These are phyloP conservation scores for Pentamera pediparva DNA, from an alignment of 53 echinoderm and acorn worm genomes.

Conservation along the genomic window DNA sequence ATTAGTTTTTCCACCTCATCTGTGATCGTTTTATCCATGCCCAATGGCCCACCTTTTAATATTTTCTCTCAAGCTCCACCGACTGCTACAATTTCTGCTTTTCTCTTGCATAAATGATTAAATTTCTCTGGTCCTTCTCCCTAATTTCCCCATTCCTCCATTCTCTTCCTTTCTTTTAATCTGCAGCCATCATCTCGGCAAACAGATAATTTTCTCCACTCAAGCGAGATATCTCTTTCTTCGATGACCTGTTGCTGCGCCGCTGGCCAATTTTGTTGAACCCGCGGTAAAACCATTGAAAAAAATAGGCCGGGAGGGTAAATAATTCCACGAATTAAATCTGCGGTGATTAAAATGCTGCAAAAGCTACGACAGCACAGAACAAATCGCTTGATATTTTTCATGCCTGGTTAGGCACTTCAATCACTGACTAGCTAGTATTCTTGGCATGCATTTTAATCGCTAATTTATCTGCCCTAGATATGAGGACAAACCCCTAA, in stretches of 20 bases:
- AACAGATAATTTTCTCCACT: background rate
- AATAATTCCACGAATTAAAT: constrained; percentile 20
- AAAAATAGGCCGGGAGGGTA: background rate
- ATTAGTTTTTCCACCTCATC: too few species aligned
- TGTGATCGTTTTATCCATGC: too few species aligned
- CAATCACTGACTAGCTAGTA: constrained; percentile 15
- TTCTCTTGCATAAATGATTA: too few species aligned
- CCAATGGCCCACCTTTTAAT: too few species aligned
- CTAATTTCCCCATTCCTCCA: too few species aligned
- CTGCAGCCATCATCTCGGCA: background rate
- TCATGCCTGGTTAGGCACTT: background rate
- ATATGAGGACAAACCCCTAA: too few species aligned
- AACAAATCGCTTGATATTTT: constrained; percentile 18
- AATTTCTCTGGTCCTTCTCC: too few species aligned
- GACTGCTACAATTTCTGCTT: too few species aligned
- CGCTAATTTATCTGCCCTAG: constrained; percentile 22
- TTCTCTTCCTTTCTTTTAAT: background rate
- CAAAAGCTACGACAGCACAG: background rate
- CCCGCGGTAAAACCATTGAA: background rate
- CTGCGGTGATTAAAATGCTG: constrained; percentile 24
- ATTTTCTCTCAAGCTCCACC: too few species aligned
- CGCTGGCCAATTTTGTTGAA: background rate
- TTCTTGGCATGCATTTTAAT: constrained; percentile 19
- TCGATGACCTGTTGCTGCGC: constrained; percentile 1
- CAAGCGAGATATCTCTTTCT: constrained; percentile 7